These are phyloP conservation scores for Agrochola circellaris DNA, from an alignment of 2,888 invertebrate species.

Conservation along the genomic window DNA sequence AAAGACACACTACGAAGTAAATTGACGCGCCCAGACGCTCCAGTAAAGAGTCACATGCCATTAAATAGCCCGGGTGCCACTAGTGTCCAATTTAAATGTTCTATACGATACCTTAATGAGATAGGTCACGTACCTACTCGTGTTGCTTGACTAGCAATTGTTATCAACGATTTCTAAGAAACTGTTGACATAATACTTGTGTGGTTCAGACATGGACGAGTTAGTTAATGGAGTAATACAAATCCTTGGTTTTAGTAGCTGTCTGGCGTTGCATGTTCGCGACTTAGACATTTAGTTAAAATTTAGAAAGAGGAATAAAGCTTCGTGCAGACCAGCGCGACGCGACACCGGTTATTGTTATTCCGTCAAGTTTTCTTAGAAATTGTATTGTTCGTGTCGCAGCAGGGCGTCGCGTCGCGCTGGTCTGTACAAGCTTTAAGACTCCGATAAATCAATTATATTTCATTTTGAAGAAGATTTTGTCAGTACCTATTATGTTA, in stretches of 20 bases:
- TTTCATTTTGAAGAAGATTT: neutral
- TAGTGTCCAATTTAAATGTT: constrained; percentile 55
- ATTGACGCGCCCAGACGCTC: constrained; percentile 37
- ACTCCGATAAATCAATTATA: neutral
- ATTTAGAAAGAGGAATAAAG: neutral
- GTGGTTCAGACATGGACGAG: constrained; percentile 38
- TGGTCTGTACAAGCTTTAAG: no score
- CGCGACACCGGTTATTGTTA: no score
- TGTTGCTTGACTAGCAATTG: constrained; percentile 55
- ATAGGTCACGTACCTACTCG: constrained; percentile 68
- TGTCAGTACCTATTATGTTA: neutral
- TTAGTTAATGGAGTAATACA: constrained; percentile 8
- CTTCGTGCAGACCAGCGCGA: no score
- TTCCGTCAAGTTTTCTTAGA: no score
- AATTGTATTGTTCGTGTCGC: no score
- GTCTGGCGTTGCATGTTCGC: neutral
- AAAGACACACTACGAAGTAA: constrained; percentile 27
- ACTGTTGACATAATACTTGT: constrained; percentile 51
- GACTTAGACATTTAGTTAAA: neutral
- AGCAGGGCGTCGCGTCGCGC: no score
- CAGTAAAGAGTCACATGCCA: constrained; percentile 32
- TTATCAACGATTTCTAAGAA: constrained; percentile 62
- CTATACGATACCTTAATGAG: constrained; percentile 66
- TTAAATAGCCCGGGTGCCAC: constrained; percentile 22
- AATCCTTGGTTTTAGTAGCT: neutral